phyloP scores from a whole-genome alignment of 2,113 vertebrate species.

The Peromyscus polionotus region DNA sequence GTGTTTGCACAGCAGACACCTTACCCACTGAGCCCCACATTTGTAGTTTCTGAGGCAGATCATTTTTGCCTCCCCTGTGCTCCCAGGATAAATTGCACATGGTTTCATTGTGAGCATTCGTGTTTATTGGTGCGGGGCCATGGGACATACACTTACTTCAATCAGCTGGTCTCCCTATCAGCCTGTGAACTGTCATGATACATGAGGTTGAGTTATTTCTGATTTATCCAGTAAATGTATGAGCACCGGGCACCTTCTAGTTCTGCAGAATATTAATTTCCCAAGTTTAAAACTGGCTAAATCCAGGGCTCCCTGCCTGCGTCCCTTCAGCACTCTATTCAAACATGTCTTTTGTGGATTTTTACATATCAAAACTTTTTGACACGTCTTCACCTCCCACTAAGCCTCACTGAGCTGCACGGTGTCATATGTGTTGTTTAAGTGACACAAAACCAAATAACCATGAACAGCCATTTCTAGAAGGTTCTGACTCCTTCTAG shows the following conservation, averaged over 20 bases:
- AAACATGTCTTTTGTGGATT: not conserved
- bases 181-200: not conserved
- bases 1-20: not conserved
- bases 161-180: not conserved
- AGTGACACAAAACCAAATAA: not conserved
- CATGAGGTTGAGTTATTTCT: not conserved
- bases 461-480: not conserved
- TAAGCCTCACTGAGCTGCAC: not conserved
- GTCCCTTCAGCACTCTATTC: not conserved
- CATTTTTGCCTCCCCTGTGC: not conserved
- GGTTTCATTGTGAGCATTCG: not conserved
- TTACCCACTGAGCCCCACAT: not conserved
- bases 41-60: not conserved
- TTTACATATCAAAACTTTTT: not conserved
- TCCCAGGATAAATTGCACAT: fast-evolving
- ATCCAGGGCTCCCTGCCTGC: not conserved
- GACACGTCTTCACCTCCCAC: fast-evolving
- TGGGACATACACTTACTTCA: not conserved
- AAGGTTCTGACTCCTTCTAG: not conserved
- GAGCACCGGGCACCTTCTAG: not conserved
- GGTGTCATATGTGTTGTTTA: fast-evolving
- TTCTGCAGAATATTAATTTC: not conserved
- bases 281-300: not conserved
- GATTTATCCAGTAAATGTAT: not conserved
- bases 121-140: not conserved